A percentile compares a stretch with the other conserved stretches of the same genome.
Evolutionary conservation across 2,888 invertebrate species (phyloP).

Genomic region (Flexamia atlantica): DNA sequence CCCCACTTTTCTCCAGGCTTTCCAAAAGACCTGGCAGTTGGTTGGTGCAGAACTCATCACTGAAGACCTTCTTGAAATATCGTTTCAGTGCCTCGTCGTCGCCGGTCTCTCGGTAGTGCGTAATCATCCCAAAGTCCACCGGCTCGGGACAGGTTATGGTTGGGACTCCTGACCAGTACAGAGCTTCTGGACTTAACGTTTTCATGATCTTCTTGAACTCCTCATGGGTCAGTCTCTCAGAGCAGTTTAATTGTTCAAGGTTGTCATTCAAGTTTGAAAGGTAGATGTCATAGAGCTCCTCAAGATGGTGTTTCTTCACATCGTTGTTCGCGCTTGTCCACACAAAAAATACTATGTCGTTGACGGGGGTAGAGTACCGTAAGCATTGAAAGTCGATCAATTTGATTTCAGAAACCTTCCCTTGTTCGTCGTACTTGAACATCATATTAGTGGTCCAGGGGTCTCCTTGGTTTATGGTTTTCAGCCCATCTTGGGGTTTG

Average conservation of each 20-base stretch:
- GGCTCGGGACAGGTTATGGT: too few relatives aligned
- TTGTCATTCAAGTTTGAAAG: neutral
- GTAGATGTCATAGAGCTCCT: neutral
- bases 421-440: constrained; percentile 35
- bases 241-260: constrained; percentile 25
- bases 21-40: neutral
- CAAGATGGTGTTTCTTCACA: constrained; percentile 3
- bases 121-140: too few relatives aligned
- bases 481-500: constrained; percentile 3
- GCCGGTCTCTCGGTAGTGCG: too few relatives aligned
- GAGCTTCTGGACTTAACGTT: neutral
- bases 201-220: neutral
- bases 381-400: constrained; percentile 27
- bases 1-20: neutral
- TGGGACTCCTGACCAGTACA: too few relatives aligned
- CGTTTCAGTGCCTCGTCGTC: too few relatives aligned
- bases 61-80: too few relatives aligned
- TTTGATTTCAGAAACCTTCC: constrained; percentile 5
- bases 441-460: constrained; percentile 37
- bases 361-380: neutral
- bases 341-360: constrained; percentile 18
- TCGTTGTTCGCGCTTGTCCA: constrained; percentile 24
- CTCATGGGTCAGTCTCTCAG: constrained; percentile 13
- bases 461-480: constrained; percentile 47
- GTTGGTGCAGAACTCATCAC: neutral